phyloP scores from a whole-genome alignment of 1,140 invertebrate species.

The Wasmannia auropunctata region DNA sequence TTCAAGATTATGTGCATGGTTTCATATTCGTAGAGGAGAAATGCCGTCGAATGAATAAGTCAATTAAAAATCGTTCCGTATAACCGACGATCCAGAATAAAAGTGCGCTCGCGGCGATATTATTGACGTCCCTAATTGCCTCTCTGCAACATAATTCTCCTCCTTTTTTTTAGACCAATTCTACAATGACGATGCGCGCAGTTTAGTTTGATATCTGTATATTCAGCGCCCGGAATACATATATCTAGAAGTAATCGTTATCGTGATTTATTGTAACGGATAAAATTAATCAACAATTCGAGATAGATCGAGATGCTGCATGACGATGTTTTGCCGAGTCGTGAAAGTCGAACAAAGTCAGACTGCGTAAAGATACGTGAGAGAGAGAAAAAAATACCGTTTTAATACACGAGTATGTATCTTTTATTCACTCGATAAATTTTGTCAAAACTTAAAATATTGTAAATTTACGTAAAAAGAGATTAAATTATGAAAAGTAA shows the following conservation, averaged over 20 bases:
- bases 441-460: not conserved
- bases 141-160: slow-evolving; percentile 28
- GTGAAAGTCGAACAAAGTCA: not conserved
- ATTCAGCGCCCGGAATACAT: not conserved
- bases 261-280: slow-evolving; percentile 24
- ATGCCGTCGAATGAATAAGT: not conserved
- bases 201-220: not conserved
- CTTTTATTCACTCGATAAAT: no score
- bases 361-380: not conserved
- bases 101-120: not conserved
- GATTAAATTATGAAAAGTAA: not conserved
- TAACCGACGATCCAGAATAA: not conserved
- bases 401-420: no score
- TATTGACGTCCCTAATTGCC: slow-evolving; percentile 27
- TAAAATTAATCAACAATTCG: slow-evolving; percentile 50
- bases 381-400: no score
- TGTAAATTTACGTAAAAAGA: not conserved
- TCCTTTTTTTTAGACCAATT: not conserved
- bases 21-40: not conserved
- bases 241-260: slow-evolving; percentile 2
- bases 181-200: not conserved
- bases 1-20: not conserved
- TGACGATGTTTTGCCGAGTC: not conserved
- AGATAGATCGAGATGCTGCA: not conserved
- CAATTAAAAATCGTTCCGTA: not conserved